A percentile compares a stretch with the other conserved stretches of the same genome.
Evolutionary conservation across 2,113 vertebrate species (phyloP).

Genomic region (Gallinago jamesoni): DNA sequence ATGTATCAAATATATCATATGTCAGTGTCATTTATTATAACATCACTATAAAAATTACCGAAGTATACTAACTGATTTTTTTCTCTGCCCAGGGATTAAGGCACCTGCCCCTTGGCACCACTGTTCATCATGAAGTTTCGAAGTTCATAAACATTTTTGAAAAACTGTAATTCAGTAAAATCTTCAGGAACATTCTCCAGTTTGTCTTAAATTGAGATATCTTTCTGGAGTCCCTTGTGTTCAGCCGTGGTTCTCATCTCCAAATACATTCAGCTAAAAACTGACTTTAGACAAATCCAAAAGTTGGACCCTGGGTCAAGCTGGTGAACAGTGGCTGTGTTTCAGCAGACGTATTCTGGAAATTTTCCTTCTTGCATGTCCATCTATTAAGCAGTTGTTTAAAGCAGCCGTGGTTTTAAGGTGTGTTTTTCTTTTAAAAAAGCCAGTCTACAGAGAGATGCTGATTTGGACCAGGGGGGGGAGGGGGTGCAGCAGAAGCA

Average conservation of each 20-base stretch:
- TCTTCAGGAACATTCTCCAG: not conserved
- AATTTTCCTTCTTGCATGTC: not conserved
- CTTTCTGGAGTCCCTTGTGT: not conserved
- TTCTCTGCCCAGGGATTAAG: not conserved
- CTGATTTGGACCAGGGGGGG: too few relatives aligned
- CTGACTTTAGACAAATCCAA: not conserved
- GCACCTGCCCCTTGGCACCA: not conserved
- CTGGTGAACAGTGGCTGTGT: fast-evolving
- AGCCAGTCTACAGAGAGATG: not conserved
- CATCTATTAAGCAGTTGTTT: not conserved
- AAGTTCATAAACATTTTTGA: not conserved
- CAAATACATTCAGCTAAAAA: not conserved
- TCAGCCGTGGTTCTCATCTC: not conserved
- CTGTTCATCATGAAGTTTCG: not conserved
- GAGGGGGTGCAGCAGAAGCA: fast-evolving
- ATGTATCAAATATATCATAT: not conserved
- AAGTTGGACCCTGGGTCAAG: too few relatives aligned
- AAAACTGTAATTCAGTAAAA: not conserved
- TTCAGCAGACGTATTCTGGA: not conserved
- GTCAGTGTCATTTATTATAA: not conserved
- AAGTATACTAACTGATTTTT: not conserved
- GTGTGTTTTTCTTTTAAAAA: not conserved
- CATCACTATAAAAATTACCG: not conserved
- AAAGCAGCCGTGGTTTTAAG: not conserved
- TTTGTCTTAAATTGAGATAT: not conserved